phyloP scores from a whole-genome alignment of 2,888 invertebrate genomes.

The Corythucha ciliata region DNA sequence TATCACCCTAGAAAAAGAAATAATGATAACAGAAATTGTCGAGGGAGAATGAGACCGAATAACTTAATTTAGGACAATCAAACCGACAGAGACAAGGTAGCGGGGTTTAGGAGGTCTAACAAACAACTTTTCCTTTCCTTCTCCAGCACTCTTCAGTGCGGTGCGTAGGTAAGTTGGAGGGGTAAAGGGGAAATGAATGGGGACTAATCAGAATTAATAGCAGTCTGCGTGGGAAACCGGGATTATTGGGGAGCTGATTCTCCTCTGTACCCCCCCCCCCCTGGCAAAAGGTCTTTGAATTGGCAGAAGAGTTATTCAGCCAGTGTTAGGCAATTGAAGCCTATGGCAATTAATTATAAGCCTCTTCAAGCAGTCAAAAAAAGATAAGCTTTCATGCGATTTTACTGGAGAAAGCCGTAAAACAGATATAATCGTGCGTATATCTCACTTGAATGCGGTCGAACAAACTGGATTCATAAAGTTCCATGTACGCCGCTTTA shows the following conservation, averaged over 20 bases:
- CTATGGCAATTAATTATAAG: too few species aligned
- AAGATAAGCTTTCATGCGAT: too few species aligned
- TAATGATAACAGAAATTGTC: conserved; percentile 13
- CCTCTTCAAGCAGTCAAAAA: too few species aligned
- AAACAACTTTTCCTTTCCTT: too few species aligned
- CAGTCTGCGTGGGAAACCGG: neutral
- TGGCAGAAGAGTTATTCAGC: neutral
- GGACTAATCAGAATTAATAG: neutral
- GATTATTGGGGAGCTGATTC: conserved; percentile 3
- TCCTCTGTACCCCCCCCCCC: neutral
- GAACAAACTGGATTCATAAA: conserved; percentile 42
- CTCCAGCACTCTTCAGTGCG: too few species aligned
- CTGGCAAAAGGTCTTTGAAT: neutral
- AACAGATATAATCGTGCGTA: conserved; percentile 5
- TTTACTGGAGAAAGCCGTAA: neutral
- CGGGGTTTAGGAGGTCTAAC: too few species aligned
- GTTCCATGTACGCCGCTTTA: conserved; percentile 44
- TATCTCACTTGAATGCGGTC: conserved; percentile 42
- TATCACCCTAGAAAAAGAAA: conserved; percentile 39
- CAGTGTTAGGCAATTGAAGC: too few species aligned
- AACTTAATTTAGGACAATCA: neutral
- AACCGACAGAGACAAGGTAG: neutral
- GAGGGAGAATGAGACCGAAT: neutral
- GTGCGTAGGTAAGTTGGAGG: too few species aligned
- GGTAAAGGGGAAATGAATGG: conserved; percentile 9